These are phyloP conservation scores for Muricea muricata DNA, from an alignment of 92 coral and sea anemone genomes.

Conservation along the genomic window DNA sequence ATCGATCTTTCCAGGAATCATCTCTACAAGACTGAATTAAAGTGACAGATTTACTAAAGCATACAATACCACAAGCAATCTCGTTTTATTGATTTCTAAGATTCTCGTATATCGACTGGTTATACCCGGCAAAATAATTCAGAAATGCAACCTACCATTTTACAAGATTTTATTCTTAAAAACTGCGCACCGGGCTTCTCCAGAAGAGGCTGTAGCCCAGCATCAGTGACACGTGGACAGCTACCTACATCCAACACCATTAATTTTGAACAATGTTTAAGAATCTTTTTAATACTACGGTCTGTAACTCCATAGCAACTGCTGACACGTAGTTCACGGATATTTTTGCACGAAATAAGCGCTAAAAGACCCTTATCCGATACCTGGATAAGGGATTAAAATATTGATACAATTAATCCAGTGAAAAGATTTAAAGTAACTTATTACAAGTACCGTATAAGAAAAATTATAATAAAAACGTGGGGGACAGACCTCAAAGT, in stretches of 20 bases:
- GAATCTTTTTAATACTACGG: constrained; percentile 57
- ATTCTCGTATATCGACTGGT: too few relatives aligned
- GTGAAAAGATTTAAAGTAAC: too few relatives aligned
- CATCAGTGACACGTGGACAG: constrained; percentile 78
- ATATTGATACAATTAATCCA: too few relatives aligned
- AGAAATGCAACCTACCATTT: constrained; percentile 35
- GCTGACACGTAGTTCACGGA: constrained; percentile 76
- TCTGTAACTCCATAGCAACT: constrained; percentile 88
- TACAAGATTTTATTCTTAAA: constrained; percentile 73
- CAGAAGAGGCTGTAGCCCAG: constrained; percentile 59
- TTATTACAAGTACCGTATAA: too few relatives aligned
- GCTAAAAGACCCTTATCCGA: constrained; percentile 79
- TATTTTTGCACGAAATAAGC: constrained; percentile 60
- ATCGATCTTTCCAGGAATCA: too few relatives aligned
- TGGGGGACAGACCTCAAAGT: too few relatives aligned
- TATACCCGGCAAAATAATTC: not conserved
- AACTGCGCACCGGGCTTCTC: constrained; percentile 36
- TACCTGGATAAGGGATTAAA: constrained; percentile 48
- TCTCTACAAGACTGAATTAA: too few relatives aligned
- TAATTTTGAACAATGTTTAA: constrained; percentile 50
- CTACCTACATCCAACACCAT: constrained; percentile 78
- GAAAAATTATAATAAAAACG: too few relatives aligned
- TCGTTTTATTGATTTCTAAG: too few relatives aligned
- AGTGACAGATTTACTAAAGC: too few relatives aligned
- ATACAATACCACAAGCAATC: too few relatives aligned